A percentile compares a stretch with the other conserved stretches of the same genome.
Evolutionary conservation across 1,140 invertebrate genomes (phyloP).

Genomic region (Drosophila triauraria): DNA sequence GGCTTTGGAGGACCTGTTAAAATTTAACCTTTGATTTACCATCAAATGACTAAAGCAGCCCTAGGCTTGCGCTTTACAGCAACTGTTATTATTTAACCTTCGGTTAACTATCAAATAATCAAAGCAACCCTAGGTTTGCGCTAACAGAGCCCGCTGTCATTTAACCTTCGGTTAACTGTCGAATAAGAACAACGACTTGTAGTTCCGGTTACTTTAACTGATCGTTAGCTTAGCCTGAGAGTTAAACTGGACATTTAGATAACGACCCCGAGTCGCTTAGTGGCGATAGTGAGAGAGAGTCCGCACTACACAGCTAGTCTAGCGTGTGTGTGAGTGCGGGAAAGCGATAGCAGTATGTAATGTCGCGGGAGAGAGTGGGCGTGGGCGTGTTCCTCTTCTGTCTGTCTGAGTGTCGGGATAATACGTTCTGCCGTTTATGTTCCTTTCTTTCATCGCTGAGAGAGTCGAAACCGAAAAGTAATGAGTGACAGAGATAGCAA

Average conservation of each 20-base stretch:
- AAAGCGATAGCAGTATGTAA: constrained; percentile 49
- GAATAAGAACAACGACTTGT: too few species aligned
- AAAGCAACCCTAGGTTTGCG: too few species aligned
- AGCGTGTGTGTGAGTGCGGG: constrained; percentile 20
- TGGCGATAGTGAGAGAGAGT: constrained; percentile 20
- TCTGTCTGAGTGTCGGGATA: constrained; percentile 47
- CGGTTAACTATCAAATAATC: too few species aligned
- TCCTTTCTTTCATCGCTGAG: constrained; percentile 20
- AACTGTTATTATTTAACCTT: too few species aligned
- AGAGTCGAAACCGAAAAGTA: constrained; percentile 65
- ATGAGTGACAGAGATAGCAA: constrained; percentile 74
- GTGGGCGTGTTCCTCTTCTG: constrained; percentile 24
- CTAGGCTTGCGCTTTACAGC: too few species aligned
- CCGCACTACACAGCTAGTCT: constrained; percentile 15
- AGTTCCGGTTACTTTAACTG: too few species aligned
- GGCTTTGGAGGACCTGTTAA: not conserved
- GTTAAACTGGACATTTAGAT: not conserved
- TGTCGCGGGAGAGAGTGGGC: constrained; percentile 18
- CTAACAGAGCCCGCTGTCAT: too few species aligned
- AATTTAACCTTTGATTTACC: not conserved
- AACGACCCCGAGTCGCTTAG: not conserved
- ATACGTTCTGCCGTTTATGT: constrained; percentile 2
- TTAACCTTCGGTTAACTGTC: too few species aligned
- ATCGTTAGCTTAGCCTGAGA: not conserved
- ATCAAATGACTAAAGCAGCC: too few species aligned